Evolutionary conservation across 2,888 invertebrate species (phyloP), one percentile per base, ranked within the genome.

Genomic region (Stratiomys singularior): DNA sequence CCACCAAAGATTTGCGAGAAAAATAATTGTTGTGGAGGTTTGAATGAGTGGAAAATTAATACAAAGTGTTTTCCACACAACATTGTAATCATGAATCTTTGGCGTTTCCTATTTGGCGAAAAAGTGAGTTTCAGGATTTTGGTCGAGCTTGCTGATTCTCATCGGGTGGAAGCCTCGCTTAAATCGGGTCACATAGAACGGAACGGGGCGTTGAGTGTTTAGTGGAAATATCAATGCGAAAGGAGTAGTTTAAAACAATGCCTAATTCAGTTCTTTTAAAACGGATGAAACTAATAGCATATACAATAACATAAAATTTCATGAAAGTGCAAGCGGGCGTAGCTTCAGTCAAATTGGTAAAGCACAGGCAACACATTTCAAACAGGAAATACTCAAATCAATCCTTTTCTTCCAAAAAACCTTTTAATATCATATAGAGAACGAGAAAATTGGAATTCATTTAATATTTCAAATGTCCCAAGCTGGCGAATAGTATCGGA

Each of bases 191-290:
- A 60, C 69, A 46, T 25, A 46, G 25, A 69, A 21, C 18, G 69
- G 25, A 23, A 69, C 46, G 74, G 74, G 74, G 74, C 74, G 74
- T 74, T 58, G 30, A 37, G 60, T 58, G 28, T 69, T 64, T 15
- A 13, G 44, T 69, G 46, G 13, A 47, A 69, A 69, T 47, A 69
- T 69, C 18, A 15, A 21, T 18, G 46, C 21, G 25, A 18, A 25
- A 60, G 23, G 7, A 60, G 25, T 52, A 4, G 4, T 52, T 13
- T 18, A 52, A 52, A 52, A n/a, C 52, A 18, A 52, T 18, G 15
- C 18, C n/a, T 52, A 52, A 52, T 4, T 52, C 7, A 52, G 18
- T 18, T 13, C 18, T 52, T 13, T 52, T 18, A n/a, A 52, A 52
- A 52, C 52, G 15, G 5, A 9, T 9, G 37, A 52, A 52, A 52